Evolutionary conservation across 2,888 invertebrate species (phyloP), one percentile per base, ranked within the genome.

Genomic region (Noctua janthe): DNA sequence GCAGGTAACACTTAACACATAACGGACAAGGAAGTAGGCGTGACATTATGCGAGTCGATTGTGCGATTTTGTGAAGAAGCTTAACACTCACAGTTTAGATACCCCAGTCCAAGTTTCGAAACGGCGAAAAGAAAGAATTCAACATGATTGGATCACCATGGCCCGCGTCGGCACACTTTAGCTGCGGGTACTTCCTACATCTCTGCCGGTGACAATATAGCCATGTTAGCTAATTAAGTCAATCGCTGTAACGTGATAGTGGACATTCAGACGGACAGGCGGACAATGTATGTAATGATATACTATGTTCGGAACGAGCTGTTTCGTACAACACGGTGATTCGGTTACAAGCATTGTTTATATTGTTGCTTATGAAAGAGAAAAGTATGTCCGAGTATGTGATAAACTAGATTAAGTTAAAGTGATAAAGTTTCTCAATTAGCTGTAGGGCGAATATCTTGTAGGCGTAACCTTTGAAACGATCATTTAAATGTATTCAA

Each of bases 161-260:
- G 20, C 35, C 35, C 64, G 4, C 3, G 35, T 10, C 66, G 39
- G 39, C 66, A 39, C 35, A 17, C 29, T 17, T 11, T 66, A 66
- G 20, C 66, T 66, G 66, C 17, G 35, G 35, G n/a, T 51, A 77
- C 64, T 17, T 43, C 11, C 23, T 43, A 78, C 17, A 54, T 64
- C 51, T 80, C 66, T 59, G 78, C 23, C 59, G 74, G 75, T 54
- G 80, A 80, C 74, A 76, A 67, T 62, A n/a, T 29, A 29, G 66
- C 62, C 15, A 8, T 71, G 84, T 74, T 35, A 43, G 62, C 47
- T 83, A 76, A 79, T 74, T 83, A 79, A 83, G 74, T 83, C 80
- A 56, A 79, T 66, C 51, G 71, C 20, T 72, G 87, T 74, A 87
- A 83, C 74, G 5, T 23, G 87, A 83, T 74, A 67, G 69, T 43